Conservation (phyloP, 2,888 invertebrate species). For the Limnephilus lunatus region DNA sequence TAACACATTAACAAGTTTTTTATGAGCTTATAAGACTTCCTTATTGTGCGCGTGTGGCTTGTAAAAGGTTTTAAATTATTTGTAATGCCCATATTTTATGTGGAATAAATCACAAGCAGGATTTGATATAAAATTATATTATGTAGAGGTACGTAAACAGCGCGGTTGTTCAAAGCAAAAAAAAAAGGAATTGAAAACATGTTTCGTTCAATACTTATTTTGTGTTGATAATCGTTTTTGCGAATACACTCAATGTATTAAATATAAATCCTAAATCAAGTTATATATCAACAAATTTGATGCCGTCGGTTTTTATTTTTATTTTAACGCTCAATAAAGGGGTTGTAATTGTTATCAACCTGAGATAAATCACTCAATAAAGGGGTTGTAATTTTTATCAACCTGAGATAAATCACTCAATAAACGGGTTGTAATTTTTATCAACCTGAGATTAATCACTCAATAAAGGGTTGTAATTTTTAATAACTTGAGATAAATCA, state of each 20-base stretch:
- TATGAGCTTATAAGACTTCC: not conserved
- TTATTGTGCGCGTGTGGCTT: not conserved
- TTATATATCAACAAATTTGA: not conserved
- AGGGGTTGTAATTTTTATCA: too few relatives aligned
- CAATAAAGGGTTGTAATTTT: too few relatives aligned
- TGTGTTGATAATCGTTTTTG: too few relatives aligned
- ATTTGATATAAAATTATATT: not conserved
- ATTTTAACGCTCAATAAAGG: too few relatives aligned
- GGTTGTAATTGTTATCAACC: too few relatives aligned
- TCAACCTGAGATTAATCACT: too few relatives aligned
- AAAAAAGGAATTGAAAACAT: not conserved
- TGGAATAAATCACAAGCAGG: not conserved
- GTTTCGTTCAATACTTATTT: not conserved
- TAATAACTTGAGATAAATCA: too few relatives aligned
- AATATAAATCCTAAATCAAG: not conserved
- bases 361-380: too few relatives aligned
- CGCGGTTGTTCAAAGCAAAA: not conserved
- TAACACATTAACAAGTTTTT: not conserved
- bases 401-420: too few relatives aligned
- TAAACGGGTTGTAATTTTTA: too few relatives aligned
- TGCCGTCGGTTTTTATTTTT: not conserved
- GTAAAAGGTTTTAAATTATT: not conserved
- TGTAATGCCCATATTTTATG: not conserved
- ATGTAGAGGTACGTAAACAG: not conserved
- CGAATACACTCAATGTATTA: not conserved